phyloP scores from a whole-genome alignment of 30 jellyfish, hydroid and myxozoan species.

The Turritopsis dohrnii region DNA sequence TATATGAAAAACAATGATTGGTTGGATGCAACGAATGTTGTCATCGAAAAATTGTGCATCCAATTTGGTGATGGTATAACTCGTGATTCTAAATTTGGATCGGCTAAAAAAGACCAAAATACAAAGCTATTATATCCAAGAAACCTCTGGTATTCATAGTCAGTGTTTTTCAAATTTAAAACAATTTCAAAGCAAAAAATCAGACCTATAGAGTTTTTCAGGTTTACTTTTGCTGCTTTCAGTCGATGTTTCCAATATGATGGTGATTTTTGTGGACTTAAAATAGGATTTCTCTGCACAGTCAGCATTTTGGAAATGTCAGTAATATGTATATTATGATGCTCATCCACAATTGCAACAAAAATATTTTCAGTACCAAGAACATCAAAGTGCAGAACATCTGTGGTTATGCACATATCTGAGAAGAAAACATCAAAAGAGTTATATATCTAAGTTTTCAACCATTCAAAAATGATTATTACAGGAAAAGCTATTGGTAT shows the following conservation, averaged over 20 bases:
- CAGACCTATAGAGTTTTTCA: not conserved
- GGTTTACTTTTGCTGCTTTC: not conserved
- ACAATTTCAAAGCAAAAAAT: not conserved
- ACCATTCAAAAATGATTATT: not conserved
- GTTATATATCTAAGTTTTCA: not conserved
- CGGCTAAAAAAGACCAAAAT: too few relatives aligned
- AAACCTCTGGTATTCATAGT: too few relatives aligned
- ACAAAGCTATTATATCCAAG: too few relatives aligned
- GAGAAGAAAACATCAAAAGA: not conserved
- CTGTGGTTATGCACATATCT: not conserved
- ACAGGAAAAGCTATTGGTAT: too few relatives aligned
- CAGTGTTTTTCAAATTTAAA: too few relatives aligned
- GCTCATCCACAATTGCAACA: not conserved
- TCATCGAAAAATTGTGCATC: not conserved
- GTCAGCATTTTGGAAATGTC: not conserved
- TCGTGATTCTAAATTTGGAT: too few relatives aligned
- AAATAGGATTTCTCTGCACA: not conserved
- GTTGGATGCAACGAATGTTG: conserved; percentile 2
- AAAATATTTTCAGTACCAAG: not conserved
- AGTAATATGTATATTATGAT: not conserved
- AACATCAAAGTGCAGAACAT: not conserved
- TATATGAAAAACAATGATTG: not conserved
- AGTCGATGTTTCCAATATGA: not conserved
- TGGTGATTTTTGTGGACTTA: not conserved
- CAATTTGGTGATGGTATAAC: not conserved